Evolutionary conservation across 2,888 invertebrate species (phyloP).

Genomic region (Eupithecia dodoneata): DNA sequence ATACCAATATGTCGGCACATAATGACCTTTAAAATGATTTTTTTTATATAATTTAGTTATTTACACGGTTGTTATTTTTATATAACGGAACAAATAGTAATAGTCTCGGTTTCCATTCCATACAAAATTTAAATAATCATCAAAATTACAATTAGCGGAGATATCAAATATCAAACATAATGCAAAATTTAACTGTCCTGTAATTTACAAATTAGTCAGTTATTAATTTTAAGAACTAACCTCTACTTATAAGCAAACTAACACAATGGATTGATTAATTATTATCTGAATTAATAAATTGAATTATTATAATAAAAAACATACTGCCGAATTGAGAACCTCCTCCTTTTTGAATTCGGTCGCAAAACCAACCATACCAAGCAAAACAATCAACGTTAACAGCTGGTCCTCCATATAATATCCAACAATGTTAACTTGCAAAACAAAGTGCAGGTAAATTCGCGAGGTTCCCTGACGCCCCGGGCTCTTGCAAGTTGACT

Average conservation of each 20-base stretch:
- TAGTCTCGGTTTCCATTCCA: background rate
- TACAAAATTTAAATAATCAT: background rate
- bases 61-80: background rate
- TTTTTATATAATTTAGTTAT: no score
- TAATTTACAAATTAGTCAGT: no score
- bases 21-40: no score
- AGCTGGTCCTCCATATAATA: background rate
- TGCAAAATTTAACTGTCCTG: no score
- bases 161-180: no score
- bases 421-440: slow-evolving; percentile 14
- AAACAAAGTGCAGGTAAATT: slow-evolving; percentile 45
- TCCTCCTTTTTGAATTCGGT: background rate
- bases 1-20: no score
- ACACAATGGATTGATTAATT: no score
- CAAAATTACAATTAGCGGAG: background rate
- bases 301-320: background rate
- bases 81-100: background rate
- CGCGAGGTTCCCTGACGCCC: slow-evolving; percentile 47
- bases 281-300: no score
- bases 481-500: slow-evolving; percentile 58
- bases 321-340: background rate
- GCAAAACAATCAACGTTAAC: slow-evolving; percentile 2
- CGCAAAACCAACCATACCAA: background rate
- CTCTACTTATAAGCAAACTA: no score
- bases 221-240: no score